Evolutionary conservation across 2,888 invertebrate genomes (phyloP).

Genomic region (Homarus gammarus): DNA sequence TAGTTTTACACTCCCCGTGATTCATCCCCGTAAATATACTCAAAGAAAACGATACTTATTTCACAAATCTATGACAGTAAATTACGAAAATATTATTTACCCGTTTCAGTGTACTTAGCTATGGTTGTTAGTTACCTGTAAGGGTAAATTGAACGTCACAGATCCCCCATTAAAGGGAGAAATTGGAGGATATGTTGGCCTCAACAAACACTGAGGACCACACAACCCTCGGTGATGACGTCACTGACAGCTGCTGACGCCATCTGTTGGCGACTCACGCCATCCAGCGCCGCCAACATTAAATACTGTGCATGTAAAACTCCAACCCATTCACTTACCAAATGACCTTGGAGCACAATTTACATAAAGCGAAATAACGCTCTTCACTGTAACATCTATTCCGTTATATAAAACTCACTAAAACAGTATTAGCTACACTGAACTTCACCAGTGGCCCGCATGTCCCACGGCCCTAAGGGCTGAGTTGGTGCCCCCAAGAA

Average conservation of each 20-base stretch:
- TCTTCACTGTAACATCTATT: no score
- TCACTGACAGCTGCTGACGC: conserved; percentile 55
- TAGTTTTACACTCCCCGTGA: conserved; percentile 11
- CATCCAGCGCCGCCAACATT: conserved; percentile 28
- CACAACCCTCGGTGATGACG: conserved; percentile 43
- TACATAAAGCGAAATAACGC: no score
- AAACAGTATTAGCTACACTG: no score
- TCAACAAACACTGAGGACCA: conserved; percentile 38
- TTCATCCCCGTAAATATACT: conserved; percentile 46
- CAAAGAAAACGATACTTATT: conserved; percentile 16
- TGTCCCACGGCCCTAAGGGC: no score
- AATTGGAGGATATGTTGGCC: conserved; percentile 19
- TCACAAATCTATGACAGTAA: not conserved
- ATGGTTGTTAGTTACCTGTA: conserved; percentile 15
- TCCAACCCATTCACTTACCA: no score
- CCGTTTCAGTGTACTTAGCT: not conserved
- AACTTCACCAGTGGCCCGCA: no score
- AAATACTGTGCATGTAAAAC: no score
- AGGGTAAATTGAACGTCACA: not conserved
- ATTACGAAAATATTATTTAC: not conserved
- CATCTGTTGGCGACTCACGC: conserved; percentile 46
- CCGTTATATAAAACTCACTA: no score
- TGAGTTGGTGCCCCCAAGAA: no score
- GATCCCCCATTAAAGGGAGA: conserved; percentile 10
- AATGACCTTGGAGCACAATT: no score